phyloP scores from a whole-genome alignment of 2,888 invertebrate species.

The Erebia epiphron region DNA sequence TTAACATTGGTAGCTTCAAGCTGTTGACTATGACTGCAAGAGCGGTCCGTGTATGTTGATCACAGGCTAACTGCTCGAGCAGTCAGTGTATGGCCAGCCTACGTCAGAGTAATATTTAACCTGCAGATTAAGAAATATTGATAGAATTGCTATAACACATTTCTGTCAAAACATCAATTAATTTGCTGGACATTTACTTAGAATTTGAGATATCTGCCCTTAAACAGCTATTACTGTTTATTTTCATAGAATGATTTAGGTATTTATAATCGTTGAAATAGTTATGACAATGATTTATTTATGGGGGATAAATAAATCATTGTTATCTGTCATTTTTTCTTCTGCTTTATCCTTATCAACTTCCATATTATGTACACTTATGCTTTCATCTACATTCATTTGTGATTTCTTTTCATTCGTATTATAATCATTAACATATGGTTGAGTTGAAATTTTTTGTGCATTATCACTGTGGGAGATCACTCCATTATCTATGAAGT shows the following conservation, averaged over 20 bases:
- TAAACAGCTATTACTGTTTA: too few relatives aligned
- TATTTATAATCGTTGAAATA: background rate
- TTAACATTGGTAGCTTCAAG: too few relatives aligned
- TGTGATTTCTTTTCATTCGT: constrained; percentile 42
- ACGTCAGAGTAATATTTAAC: too few relatives aligned
- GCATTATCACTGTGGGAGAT: constrained; percentile 39
- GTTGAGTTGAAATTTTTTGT: constrained; percentile 37
- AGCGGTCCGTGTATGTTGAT: too few relatives aligned
- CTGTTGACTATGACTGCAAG: too few relatives aligned
- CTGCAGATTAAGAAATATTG: too few relatives aligned
- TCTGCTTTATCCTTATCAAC: constrained; percentile 26
- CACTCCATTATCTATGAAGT: constrained; percentile 49
- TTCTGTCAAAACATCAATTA: background rate
- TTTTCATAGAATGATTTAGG: background rate
- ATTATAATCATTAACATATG: constrained; percentile 40
- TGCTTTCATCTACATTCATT: constrained; percentile 42
- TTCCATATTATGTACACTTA: constrained; percentile 39
- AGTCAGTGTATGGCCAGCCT: too few relatives aligned
- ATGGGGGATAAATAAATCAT: too few relatives aligned
- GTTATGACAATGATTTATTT: background rate
- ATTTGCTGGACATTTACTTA: background rate
- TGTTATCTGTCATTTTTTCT: constrained; percentile 14
- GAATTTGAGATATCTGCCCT: too few relatives aligned
- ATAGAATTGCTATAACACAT: too few relatives aligned
- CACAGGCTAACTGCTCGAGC: too few relatives aligned